Percentiles rank a stretch among this genome's conserved stretches.
These are phyloP conservation scores for Hippotragus niger DNA, from an alignment of 2,113 vertebrate genomes.

Conservation along the genomic window DNA sequence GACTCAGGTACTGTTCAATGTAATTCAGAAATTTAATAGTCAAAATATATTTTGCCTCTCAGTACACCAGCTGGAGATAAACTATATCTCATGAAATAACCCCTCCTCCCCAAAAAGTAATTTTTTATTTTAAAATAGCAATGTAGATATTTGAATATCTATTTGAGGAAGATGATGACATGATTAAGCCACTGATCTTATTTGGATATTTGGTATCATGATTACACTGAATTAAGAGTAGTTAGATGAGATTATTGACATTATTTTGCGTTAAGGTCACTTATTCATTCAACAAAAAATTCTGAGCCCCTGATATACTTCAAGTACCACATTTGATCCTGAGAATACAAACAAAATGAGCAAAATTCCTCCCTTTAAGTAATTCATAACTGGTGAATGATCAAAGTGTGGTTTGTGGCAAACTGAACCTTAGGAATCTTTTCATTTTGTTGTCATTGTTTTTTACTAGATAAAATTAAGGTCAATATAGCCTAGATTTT, in stretches of 20 bases:
- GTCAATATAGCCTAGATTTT: neutral
- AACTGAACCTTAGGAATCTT: neutral
- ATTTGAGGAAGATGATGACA: neutral
- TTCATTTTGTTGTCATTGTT: neutral
- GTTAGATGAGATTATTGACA: neutral
- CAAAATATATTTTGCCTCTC: neutral
- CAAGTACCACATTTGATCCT: neutral
- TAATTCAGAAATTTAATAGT: neutral
- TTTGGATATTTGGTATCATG: neutral
- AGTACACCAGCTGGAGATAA: neutral
- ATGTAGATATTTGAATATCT: neutral
- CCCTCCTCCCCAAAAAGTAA: neutral
- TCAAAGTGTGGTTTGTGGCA: neutral
- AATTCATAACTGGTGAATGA: neutral
- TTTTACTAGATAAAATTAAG: neutral
- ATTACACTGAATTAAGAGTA: neutral
- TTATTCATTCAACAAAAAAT: neutral
- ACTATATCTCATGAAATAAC: neutral
- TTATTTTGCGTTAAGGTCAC: neutral
- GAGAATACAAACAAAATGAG: neutral
- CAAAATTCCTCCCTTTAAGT: neutral
- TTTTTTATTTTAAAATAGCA: neutral
- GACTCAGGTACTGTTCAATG: neutral
- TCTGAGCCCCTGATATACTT: neutral
- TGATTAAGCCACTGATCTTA: neutral